Base-by-base conservation (phyloP, 1,140 invertebrate species). In the Diorhabda carinulata region DNA sequence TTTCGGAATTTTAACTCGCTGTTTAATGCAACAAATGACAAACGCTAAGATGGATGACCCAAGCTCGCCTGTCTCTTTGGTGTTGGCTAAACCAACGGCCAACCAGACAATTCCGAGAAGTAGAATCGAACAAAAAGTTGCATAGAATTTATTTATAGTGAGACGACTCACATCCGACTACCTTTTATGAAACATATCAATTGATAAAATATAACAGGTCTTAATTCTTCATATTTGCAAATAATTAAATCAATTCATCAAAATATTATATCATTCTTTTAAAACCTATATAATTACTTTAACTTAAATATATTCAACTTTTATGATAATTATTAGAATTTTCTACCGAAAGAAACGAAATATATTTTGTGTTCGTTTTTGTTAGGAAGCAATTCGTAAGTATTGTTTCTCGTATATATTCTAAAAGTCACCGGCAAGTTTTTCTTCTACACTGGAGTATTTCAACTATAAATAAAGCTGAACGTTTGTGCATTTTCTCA, bases 401-500 rank as follows among this genome's bases (percentile, higher is more conserved):
- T 70, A 66, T 61, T 43, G 56, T 56, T 61, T 56, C 40, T 61
- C 66, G 66, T 72, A 74, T 74, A 67, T 74, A 67, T 64, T 63
- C 64, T 44, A 69, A 69, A 68, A 52, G 47, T n/a, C 47, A 61
- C 61, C 63, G 60, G 69, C 72, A 68, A 70, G 64, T 66, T 71
- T 68, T 68, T 45, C 67, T 57, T 69, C 70, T 67, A 61, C 61
- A 68, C 66, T 68, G 62, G 70, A 68, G 68, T 63, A 66, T 66
- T 72, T 64, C 59, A 59, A 59, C 47, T 58, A 69, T 73, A 73
- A 71, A 73, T 73, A 66, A 73, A 65, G 57, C 47, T 64, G 63
- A 71, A 71, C 64, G 67, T 60, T 67, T 71, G 47, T 52, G 64
- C 73, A 71, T 71, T 73, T 74, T 69, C 73, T 66, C 60, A 64